Evolutionary conservation across 2,113 vertebrate genomes (phyloP).

Genomic region (Mus pahari): DNA sequence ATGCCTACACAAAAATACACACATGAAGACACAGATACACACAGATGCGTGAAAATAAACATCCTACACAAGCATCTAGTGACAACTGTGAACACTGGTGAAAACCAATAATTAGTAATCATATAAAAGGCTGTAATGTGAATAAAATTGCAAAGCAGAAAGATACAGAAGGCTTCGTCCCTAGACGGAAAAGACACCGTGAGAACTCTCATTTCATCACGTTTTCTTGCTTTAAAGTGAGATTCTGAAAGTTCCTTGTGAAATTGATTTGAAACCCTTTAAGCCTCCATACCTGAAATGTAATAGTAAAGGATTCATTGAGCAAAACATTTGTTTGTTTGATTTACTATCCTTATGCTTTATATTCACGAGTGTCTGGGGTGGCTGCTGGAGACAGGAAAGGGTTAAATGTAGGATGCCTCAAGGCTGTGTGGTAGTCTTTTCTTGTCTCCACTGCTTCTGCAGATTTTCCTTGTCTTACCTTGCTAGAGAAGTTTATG

Average conservation of each 20-base stretch:
- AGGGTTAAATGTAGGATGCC: background rate
- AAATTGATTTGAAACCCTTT: background rate
- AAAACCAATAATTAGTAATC: background rate
- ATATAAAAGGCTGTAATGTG: background rate
- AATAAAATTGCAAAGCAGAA: background rate
- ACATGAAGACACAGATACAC: background rate
- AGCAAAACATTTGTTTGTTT: background rate
- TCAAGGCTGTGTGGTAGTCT: rapidly evolving
- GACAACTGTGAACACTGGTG: background rate
- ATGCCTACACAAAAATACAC: background rate
- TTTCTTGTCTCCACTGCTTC: background rate
- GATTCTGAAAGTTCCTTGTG: background rate
- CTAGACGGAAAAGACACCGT: background rate
- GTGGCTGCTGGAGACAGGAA: background rate
- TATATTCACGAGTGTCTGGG: background rate
- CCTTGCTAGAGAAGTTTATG: background rate
- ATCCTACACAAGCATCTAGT: background rate
- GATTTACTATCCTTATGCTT: background rate
- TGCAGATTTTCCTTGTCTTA: background rate
- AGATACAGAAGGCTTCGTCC: background rate
- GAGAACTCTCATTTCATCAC: background rate
- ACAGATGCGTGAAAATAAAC: background rate
- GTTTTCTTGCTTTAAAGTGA: background rate
- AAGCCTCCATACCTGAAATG: background rate
- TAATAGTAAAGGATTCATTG: background rate